Conservation (phyloP, 2,113 vertebrate genomes). For the Tychaedon coryphoeus region DNA sequence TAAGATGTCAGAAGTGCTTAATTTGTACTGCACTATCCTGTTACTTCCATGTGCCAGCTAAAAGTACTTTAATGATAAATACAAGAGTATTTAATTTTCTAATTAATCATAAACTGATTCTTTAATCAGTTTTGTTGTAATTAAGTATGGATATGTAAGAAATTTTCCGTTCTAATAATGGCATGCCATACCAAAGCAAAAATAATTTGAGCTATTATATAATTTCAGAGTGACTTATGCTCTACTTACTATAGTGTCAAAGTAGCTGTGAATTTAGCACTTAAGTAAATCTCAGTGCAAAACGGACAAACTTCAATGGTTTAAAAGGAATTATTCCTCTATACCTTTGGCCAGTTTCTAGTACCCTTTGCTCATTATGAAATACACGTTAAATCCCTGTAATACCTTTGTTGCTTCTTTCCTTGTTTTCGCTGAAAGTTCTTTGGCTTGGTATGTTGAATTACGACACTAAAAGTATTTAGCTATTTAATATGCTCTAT, state of each 20-base stretch:
- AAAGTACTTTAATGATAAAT: not conserved
- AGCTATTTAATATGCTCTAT: not conserved
- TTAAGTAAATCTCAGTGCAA: not conserved
- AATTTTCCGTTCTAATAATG: not conserved
- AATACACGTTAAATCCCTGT: not conserved
- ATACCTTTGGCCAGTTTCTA: not conserved
- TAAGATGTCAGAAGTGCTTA: not conserved
- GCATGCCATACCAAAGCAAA: not conserved
- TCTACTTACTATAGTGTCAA: not conserved
- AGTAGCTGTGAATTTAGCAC: not conserved
- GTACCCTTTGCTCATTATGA: not conserved
- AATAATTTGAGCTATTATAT: not conserved
- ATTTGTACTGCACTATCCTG: not conserved
- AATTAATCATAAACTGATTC: not conserved
- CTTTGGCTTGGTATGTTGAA: not conserved
- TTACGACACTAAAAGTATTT: not conserved
- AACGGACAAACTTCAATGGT: not conserved
- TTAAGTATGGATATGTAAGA: not conserved
- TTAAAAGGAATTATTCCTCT: not conserved
- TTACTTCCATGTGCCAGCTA: not conserved
- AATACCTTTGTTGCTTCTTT: not conserved
- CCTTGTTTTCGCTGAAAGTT: not conserved
- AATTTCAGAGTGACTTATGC: not conserved
- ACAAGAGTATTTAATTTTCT: not conserved
- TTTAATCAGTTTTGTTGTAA: not conserved